Conservation (phyloP, 2,797 vertebrate species). For the Lepilemur ruficaudatus region DNA sequence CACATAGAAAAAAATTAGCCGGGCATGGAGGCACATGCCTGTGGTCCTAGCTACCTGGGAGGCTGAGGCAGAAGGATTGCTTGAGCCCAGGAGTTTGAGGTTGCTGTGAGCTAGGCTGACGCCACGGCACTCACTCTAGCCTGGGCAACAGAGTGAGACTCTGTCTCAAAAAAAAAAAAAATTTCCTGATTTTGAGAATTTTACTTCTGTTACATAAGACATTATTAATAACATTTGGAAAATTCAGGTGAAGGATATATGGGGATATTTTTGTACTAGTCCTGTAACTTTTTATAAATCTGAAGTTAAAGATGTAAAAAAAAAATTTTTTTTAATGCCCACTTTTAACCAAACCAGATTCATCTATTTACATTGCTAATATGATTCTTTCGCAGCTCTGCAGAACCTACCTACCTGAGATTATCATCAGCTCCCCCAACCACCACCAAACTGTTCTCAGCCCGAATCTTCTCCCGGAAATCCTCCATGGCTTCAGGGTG, state of each 20-base stretch:
- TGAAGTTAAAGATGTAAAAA: neutral
- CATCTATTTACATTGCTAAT: neutral
- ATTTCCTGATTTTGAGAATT: neutral
- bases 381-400: neutral
- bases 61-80: no score
- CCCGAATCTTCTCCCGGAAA: conserved; percentile 96
- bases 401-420: conserved; percentile 87
- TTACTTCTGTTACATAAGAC: neutral
- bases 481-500: conserved; percentile 96
- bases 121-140: no score
- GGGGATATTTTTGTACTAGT: neutral
- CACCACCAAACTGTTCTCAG: conserved; percentile 97
- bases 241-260: neutral
- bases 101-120: no score
- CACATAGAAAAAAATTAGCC: no score
- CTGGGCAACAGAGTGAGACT: no score
- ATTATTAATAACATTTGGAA: neutral
- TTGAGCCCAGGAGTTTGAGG: no score
- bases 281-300: conserved; percentile 7
- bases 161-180: no score
- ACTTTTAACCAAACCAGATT: neutral
- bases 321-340: neutral
- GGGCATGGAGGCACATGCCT: no score
- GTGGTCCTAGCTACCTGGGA: no score
- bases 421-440: conserved; percentile 98